Evolutionary conservation across 2,113 vertebrate genomes (phyloP).

Genomic region (Triplophysa rosa): DNA sequence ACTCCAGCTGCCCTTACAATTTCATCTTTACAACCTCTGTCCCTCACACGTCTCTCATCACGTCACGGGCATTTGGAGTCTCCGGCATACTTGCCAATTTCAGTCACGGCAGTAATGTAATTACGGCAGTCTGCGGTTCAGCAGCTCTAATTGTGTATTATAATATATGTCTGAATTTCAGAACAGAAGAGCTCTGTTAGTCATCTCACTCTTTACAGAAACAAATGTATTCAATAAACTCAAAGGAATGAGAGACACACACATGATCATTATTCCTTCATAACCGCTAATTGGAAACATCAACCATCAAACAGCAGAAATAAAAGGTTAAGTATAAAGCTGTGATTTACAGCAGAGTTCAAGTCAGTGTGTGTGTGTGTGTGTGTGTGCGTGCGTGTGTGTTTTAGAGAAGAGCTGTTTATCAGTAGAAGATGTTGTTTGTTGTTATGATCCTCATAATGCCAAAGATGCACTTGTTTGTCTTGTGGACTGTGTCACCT

Average conservation of each 20-base stretch:
- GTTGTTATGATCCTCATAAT: not conserved
- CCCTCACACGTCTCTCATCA: not conserved
- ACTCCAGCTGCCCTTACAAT: not conserved
- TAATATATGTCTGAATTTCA: constrained; percentile 1
- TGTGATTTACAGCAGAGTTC: not conserved
- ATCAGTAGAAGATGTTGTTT: not conserved
- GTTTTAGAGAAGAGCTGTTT: not conserved
- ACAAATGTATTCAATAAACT: constrained; percentile 48
- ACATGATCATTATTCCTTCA: constrained; percentile 14
- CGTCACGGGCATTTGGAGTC: not conserved
- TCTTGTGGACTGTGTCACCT: not conserved
- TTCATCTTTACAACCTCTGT: not conserved
- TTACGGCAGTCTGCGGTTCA: constrained; percentile 26
- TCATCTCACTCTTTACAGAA: constrained; percentile 7
- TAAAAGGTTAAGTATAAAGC: not conserved
- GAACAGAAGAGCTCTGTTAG: not conserved
- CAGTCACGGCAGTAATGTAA: constrained; percentile 29
- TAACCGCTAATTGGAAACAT: not conserved
- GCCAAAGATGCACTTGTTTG: not conserved
- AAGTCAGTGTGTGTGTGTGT: not conserved
- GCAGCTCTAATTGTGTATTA: constrained; percentile 38
- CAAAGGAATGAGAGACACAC: not conserved
- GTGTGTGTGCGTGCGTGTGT: not conserved
- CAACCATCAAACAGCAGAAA: constrained; percentile 28
- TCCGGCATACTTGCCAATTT: not conserved